Evolutionary conservation across 2,888 invertebrate genomes (phyloP).

Genomic region (Tridacna gigas): DNA sequence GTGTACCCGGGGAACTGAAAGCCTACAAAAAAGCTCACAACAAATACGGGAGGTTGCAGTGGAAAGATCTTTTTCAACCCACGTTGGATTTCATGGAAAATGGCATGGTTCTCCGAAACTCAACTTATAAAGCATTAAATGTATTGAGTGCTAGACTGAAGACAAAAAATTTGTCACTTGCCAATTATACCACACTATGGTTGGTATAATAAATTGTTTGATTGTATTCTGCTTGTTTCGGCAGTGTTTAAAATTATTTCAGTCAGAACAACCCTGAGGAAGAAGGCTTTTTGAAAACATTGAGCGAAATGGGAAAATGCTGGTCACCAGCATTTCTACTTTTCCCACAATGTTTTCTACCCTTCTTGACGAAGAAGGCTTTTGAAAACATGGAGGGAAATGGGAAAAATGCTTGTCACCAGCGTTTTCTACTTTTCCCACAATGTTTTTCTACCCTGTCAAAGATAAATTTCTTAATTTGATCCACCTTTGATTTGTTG

Average conservation of each 20-base stretch:
- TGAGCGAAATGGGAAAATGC: too few species aligned
- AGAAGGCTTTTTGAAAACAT: too few species aligned
- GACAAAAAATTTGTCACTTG: background rate
- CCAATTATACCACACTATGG: conserved; percentile 51
- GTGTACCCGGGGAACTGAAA: conserved; percentile 95
- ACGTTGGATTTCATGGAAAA: conserved; percentile 91
- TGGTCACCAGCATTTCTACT: too few species aligned
- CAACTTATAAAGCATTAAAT: conserved; percentile 66
- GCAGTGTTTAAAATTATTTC: too few species aligned
- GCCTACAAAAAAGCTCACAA: conserved; percentile 93
- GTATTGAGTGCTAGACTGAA: background rate
- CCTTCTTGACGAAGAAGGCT: background rate
- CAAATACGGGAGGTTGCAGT: conserved; percentile 90
- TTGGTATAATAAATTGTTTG: conserved; percentile 10
- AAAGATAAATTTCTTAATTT: background rate
- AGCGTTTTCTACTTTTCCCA: too few species aligned
- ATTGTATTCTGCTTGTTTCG: too few species aligned
- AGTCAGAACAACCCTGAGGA: too few species aligned
- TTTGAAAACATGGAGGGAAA: too few species aligned
- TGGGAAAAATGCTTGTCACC: too few species aligned
- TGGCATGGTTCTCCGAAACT: conserved; percentile 87
- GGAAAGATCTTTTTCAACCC: conserved; percentile 92
- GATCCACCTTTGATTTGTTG: too few species aligned
- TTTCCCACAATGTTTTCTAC: too few species aligned
- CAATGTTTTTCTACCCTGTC: background rate